phyloP scores from a whole-genome alignment of 2,113 vertebrate genomes.

The Podilymbus podiceps region DNA sequence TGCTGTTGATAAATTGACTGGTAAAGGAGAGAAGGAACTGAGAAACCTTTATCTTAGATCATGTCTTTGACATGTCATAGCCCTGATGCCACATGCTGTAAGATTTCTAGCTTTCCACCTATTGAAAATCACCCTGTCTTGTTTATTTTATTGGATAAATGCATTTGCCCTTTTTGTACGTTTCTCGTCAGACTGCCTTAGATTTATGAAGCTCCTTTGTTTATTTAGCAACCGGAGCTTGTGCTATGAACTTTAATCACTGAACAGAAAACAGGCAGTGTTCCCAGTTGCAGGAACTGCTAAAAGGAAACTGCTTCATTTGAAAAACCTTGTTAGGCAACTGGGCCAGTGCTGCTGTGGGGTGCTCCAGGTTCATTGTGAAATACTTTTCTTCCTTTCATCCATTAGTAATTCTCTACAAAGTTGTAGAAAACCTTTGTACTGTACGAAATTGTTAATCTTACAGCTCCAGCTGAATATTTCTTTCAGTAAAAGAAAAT shows the following conservation, averaged over 20 bases:
- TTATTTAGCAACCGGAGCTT: not conserved
- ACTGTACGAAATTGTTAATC: not conserved
- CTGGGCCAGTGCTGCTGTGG: not conserved
- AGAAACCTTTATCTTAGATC: not conserved
- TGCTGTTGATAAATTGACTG: not conserved
- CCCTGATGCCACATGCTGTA: not conserved
- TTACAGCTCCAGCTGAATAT: not conserved
- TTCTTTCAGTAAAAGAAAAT: not conserved
- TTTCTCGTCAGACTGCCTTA: not conserved
- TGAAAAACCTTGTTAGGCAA: not conserved
- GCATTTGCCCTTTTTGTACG: not conserved
- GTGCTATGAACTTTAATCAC: not conserved
- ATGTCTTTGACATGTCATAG: not conserved
- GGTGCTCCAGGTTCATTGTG: not conserved
- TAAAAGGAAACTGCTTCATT: not conserved
- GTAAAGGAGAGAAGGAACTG: not conserved
- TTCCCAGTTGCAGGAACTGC: not conserved
- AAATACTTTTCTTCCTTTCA: not conserved
- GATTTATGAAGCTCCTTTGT: conserved; percentile 5
- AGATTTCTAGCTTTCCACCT: not conserved
- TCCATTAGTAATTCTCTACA: not conserved
- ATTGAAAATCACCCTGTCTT: not conserved
- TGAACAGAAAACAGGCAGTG: not conserved
- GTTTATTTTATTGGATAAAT: not conserved
- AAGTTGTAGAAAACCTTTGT: not conserved